A percentile compares a stretch with the other conserved stretches of the same genome.
phyloP scores from a whole-genome alignment of 2,113 vertebrate species.

The Pygoscelis adeliae region DNA sequence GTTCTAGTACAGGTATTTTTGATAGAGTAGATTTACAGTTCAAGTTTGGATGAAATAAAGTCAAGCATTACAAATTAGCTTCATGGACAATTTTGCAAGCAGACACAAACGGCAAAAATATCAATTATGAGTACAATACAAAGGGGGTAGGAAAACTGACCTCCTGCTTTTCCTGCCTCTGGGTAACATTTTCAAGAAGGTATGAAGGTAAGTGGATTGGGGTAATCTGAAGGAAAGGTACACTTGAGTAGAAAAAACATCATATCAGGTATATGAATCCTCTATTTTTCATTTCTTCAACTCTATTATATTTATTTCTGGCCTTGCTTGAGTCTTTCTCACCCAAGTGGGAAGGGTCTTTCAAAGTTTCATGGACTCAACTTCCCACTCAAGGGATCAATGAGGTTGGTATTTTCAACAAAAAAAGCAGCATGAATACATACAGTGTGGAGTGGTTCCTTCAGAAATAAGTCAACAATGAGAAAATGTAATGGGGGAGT shows the following conservation, averaged over 20 bases:
- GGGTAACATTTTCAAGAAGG: not conserved
- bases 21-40: not conserved
- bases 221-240: not conserved
- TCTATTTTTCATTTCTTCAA: not conserved
- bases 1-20: not conserved
- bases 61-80: not conserved
- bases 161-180: not conserved
- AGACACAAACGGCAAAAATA: not conserved
- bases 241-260: not conserved
- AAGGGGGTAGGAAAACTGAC: not conserved
- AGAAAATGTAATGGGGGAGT: not conserved
- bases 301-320: not conserved
- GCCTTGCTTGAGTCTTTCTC: not conserved
- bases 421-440: not conserved
- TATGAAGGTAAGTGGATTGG: not conserved
- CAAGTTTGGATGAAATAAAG: not conserved
- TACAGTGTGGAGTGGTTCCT: not conserved
- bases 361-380: not conserved
- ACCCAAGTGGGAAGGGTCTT: not conserved
- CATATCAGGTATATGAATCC: not conserved
- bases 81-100: not conserved
- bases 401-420: not conserved
- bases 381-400: not conserved
- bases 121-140: not conserved
- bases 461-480: not conserved